A percentile compares a stretch with the other conserved stretches of the same genome.
Conservation (phyloP, 2,888 invertebrate species). For the Ischnura elegans region DNA sequence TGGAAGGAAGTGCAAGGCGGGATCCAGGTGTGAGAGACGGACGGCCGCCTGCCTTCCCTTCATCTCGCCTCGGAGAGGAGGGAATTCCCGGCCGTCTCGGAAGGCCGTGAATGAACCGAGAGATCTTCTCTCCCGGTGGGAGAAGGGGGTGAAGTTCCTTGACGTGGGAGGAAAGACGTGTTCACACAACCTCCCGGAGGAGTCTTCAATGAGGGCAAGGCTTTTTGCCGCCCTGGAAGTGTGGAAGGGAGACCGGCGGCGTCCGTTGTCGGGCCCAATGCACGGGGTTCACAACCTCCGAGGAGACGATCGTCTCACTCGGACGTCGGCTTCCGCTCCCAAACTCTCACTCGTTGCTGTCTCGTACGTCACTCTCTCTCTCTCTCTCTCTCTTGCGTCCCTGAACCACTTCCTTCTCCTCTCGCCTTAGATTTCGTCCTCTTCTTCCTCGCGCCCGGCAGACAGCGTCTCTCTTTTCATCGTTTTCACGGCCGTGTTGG, state of each 20-base stretch:
- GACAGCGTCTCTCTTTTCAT: not conserved
- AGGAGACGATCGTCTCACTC: not conserved
- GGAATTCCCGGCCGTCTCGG: not conserved
- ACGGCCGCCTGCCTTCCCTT: not conserved
- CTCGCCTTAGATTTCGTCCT: not conserved
- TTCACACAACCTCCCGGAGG: too few species aligned
- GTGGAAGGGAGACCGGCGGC: not conserved
- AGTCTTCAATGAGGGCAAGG: not conserved
- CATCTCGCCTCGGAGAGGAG: not conserved
- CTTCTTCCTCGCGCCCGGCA: too few species aligned
- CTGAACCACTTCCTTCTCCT: not conserved
- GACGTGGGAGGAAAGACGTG: not conserved
- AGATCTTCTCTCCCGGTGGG: not conserved
- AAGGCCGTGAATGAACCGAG: not conserved
- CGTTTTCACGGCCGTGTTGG: too few species aligned
- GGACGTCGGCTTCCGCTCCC: conserved; percentile 26
- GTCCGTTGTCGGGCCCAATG: not conserved
- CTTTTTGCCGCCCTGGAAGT: not conserved
- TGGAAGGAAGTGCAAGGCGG: not conserved
- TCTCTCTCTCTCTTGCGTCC: not conserved
- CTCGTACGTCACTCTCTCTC: not conserved
- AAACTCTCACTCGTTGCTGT: not conserved
- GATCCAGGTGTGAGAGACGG: not conserved
- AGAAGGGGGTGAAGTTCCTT: not conserved
- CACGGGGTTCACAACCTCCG: not conserved